Evolutionary conservation across 2,888 invertebrate genomes (phyloP).

Genomic region (Stegophylla sp.): DNA sequence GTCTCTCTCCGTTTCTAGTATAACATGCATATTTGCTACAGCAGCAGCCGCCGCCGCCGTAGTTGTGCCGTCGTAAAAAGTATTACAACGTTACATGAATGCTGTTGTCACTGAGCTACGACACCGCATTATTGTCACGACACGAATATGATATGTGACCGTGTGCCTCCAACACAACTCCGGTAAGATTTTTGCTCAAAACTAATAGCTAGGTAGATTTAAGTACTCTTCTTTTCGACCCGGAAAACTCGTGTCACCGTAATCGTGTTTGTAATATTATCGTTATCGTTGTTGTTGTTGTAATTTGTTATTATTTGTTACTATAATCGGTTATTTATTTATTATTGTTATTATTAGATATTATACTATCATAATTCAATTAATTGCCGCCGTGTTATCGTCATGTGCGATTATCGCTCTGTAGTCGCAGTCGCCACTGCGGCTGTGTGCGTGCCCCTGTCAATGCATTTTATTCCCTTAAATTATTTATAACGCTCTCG

Average conservation of each 20-base stretch:
- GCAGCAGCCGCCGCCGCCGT: not conserved
- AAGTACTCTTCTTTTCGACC: not conserved
- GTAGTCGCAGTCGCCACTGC: not conserved
- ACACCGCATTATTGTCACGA: too few relatives aligned
- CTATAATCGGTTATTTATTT: not conserved
- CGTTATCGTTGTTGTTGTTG: not conserved
- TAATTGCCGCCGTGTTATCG: too few relatives aligned
- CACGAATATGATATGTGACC: slow-evolving; percentile 11
- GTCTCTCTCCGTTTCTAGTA: not conserved
- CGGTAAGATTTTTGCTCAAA: slow-evolving; percentile 38
- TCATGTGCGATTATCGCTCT: not conserved
- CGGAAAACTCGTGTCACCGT: too few relatives aligned
- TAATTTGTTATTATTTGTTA: not conserved
- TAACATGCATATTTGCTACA: slow-evolving; percentile 28
- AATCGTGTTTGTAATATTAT: not conserved
- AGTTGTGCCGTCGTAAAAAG: slow-evolving; percentile 33
- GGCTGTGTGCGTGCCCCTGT: too few relatives aligned
- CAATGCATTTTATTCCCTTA: not conserved
- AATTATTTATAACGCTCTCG: too few relatives aligned
- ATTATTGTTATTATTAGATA: not conserved
- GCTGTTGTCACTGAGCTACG: slow-evolving; percentile 30
- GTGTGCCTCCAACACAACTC: not conserved
- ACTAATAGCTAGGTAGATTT: too few relatives aligned
- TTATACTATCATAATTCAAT: too few relatives aligned
- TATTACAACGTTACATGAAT: slow-evolving; percentile 41